Conservation (phyloP, 2,113 vertebrate genomes). For the Chlorodrepanis virens region DNA sequence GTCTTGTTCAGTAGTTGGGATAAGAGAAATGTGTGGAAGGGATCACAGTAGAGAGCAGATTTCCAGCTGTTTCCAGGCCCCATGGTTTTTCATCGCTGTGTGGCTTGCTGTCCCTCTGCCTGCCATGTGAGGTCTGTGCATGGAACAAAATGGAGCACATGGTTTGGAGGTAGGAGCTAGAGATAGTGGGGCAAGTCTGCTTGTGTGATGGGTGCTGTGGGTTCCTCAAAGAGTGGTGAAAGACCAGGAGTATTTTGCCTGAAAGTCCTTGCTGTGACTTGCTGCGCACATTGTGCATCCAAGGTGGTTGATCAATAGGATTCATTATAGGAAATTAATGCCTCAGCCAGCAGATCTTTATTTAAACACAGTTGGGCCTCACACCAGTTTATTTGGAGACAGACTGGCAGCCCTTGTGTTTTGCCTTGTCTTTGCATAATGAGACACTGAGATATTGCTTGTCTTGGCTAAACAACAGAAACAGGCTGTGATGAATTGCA, state of each 20-base stretch:
- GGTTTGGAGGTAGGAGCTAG: not conserved
- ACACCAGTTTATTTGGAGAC: not conserved
- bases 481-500: not conserved
- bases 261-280: not conserved
- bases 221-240: not conserved
- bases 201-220: not conserved
- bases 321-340: not conserved
- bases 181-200: not conserved
- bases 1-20: not conserved
- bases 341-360: not conserved
- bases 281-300: accelerated
- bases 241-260: not conserved
- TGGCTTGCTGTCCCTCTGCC: not conserved
- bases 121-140: not conserved
- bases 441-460: not conserved
- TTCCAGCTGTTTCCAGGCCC: not conserved
- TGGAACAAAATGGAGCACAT: not conserved
- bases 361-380: not conserved
- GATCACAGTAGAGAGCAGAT: not conserved
- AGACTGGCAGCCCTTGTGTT: not conserved
- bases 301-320: not conserved
- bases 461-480: not conserved
- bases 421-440: slow-evolving; percentile 10
- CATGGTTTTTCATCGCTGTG: not conserved
- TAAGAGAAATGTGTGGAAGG: not conserved